Percentiles rank a stretch among this genome's conserved stretches.
Evolutionary conservation across 2,113 vertebrate genomes (phyloP).

Genomic region (Cairina moschata): DNA sequence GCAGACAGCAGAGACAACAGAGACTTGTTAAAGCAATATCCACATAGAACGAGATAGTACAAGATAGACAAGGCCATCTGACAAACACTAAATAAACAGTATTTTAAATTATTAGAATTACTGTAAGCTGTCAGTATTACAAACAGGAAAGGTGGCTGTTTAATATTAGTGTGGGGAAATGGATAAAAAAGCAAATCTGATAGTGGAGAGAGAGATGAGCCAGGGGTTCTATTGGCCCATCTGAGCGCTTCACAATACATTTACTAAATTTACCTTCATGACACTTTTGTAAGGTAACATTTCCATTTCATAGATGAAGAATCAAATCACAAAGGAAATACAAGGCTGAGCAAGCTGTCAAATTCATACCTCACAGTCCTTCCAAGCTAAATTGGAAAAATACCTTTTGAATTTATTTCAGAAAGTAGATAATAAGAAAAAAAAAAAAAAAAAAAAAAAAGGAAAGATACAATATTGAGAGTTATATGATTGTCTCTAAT

Average conservation of each 20-base stretch:
- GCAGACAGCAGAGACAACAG: not conserved
- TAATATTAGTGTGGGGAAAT: not conserved
- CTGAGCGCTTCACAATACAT: not conserved
- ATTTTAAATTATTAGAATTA: not conserved
- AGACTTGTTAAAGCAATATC: not conserved
- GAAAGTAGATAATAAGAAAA: not conserved
- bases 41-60: not conserved
- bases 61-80: not conserved
- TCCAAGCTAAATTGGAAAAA: not conserved
- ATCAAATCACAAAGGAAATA: not conserved
- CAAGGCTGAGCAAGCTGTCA: not conserved
- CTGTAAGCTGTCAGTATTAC: not conserved
- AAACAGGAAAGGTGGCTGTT: not conserved
- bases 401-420: not conserved
- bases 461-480: not conserved
- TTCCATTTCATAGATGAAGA: not conserved
- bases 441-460: not conserved
- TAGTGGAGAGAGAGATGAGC: not conserved
- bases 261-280: not conserved
- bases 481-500: not conserved
- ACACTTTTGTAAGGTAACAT: not conserved
- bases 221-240: not conserved
- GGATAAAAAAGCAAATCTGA: not conserved
- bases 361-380: not conserved
- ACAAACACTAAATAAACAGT: not conserved